Evolutionary conservation across 2,888 invertebrate genomes (phyloP).

Genomic region (Lampropteryx suffumata): DNA sequence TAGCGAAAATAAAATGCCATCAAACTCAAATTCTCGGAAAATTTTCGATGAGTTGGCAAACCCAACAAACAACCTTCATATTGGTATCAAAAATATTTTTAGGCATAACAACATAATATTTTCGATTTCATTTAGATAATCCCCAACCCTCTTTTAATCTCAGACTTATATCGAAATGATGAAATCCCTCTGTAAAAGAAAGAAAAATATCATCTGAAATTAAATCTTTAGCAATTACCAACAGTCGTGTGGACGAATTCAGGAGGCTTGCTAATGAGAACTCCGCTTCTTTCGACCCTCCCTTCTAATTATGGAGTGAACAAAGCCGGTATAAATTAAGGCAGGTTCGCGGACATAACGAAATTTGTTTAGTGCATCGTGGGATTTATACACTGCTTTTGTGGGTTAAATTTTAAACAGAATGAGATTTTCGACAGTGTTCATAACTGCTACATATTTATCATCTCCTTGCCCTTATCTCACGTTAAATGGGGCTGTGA

Average conservation of each 20-base stretch:
- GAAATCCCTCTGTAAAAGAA: conserved; percentile 5
- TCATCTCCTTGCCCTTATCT: too few relatives aligned
- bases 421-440: neutral
- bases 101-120: neutral
- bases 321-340: conserved; percentile 39
- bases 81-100: too few relatives aligned
- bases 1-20: too few relatives aligned
- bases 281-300: conserved; percentile 36
- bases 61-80: too few relatives aligned
- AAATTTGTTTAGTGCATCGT: conserved; percentile 25
- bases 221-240: conserved; percentile 22
- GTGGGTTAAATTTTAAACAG: neutral
- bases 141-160: conserved; percentile 1
- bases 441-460: too few relatives aligned
- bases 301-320: conserved; percentile 46
- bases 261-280: conserved; percentile 45
- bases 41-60: too few relatives aligned
- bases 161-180: neutral
- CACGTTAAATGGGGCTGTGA: too few relatives aligned
- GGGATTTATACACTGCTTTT: conserved; percentile 17
- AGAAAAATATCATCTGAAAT: conserved; percentile 21
- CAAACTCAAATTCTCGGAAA: too few relatives aligned
- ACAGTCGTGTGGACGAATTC: conserved; percentile 26
- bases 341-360: conserved; percentile 10
- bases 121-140: conserved; percentile 7